Conservation (phyloP, 2,888 invertebrate genomes). For the Latrodectus elegans region DNA sequence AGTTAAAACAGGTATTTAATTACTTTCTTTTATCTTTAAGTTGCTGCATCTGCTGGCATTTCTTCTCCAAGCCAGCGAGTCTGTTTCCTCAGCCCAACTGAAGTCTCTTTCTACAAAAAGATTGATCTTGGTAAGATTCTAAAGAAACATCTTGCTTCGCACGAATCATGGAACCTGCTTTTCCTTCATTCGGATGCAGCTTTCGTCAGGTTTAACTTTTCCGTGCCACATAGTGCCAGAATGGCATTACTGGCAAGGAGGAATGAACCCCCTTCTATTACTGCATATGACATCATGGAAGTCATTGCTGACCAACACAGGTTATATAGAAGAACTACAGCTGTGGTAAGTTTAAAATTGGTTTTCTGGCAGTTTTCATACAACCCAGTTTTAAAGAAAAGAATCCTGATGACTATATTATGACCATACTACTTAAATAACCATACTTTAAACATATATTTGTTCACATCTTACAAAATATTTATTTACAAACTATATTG, state of each 20-base stretch:
- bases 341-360: constrained; percentile 46
- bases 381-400: neutral
- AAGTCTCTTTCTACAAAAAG: constrained; percentile 72
- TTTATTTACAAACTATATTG: neutral
- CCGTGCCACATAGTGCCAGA: constrained; percentile 75
- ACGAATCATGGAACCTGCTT: constrained; percentile 98
- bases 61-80: constrained; percentile 68
- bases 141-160: constrained; percentile 91
- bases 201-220: constrained; percentile 95
- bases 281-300: constrained; percentile 96
- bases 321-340: constrained; percentile 60
- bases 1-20: neutral
- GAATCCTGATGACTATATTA: too few relatives aligned
- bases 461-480: neutral
- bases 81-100: constrained; percentile 60
- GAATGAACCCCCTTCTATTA: constrained; percentile 95
- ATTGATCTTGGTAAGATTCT: constrained; percentile 78
- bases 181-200: constrained; percentile 95
- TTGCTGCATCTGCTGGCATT: constrained; percentile 52
- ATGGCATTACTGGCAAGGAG: constrained; percentile 94
- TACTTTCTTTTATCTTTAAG: constrained; percentile 1
- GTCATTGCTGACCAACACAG: constrained; percentile 81
- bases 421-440: too few relatives aligned
- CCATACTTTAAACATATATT: too few relatives aligned
- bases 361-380: neutral